Percentiles rank a stretch among this genome's conserved stretches.
Conservation (phyloP, 2,113 vertebrate genomes). For the Bos taurus region ARS-UCD2.0 NC_037357.1:108219001-108219500, state of each 20-base stretch:
- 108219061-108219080: background rate
- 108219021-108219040: background rate
- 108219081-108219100: background rate
- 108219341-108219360: background rate
- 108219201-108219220: background rate
- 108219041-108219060: background rate
- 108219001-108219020: background rate
- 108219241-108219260: background rate
- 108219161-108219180: background rate
- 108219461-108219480: conserved; percentile 31
- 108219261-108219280: background rate
- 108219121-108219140: background rate
- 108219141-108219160: background rate
- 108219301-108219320: background rate
- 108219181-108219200: background rate
- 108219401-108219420: conserved; percentile 38
- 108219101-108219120: background rate
- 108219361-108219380: conserved; percentile 23
- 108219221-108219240: background rate
- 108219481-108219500: conserved; percentile 30
- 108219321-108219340: conserved; percentile 21
- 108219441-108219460: conserved; percentile 23
- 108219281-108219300: background rate
- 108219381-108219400: conserved; percentile 37
- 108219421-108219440: conserved; percentile 45